Base-by-base conservation (phyloP, 2,113 vertebrate species). In the Apeltes quadracus region DNA sequence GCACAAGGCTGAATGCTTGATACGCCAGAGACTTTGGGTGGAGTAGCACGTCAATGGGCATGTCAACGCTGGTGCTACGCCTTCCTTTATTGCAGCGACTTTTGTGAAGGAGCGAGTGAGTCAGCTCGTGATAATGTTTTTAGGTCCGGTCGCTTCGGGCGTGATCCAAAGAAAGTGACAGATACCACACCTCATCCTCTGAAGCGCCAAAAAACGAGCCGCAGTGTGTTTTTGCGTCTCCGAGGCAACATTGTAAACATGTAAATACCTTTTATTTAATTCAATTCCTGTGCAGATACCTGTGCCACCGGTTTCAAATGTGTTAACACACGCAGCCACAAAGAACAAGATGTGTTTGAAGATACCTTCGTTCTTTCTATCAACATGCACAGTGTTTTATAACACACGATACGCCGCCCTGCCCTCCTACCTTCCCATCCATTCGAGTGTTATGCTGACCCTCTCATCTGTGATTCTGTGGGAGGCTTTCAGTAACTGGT, bases 371-470 rank as follows among this genome's bases (percentile, higher is more conserved):
- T 59, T n/a, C 39, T 43, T 11, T 14, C 18, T 7, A 13, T n/a
- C 2, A 54, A 48, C 29, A 38, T 9, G 36, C 6, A 22, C 3
- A 20, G 9, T 44, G 10, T 53, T 51, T 66, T 18, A 18, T 53
- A 20, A 61, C 65, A 41, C 39, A 34, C 0, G 55, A 57, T 39
- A n/a, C 11, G 32, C 32, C 3, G 32, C 32, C 32, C 32, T 34
- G 6, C 32, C 32, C 32, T 7, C 32, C 32, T 7, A 1, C 6
- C 3, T 6, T 7, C 32, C 32, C 32, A 77, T 78, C 67, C 38
- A 66, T 83, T 76, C 71, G 59, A 54, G 29, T 56, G 67, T 59
- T 51, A 66, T 46, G 39, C 44, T 43, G 61, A 72, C 79, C 69
- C 44, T 77, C 22, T 66, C 23, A 27, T 65, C 32, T 62, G 32